Evolutionary conservation across 2,797 vertebrate species (phyloP).

Genomic region (Esox masquinongy): DNA sequence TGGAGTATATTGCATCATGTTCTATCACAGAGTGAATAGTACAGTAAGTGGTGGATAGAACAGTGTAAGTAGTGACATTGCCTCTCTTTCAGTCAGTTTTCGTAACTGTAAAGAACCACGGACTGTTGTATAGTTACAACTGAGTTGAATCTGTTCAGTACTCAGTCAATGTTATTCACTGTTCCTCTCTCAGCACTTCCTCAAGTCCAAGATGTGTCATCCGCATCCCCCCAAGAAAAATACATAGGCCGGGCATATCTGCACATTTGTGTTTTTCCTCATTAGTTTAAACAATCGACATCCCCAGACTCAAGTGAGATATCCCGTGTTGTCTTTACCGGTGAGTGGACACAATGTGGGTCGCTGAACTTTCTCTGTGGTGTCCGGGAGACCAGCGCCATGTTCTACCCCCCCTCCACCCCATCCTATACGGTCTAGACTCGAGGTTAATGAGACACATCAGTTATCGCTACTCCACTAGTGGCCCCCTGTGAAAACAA

Average conservation of each 20-base stretch:
- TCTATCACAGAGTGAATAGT: background rate
- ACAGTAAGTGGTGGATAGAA: background rate
- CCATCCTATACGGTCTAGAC: slow-evolving; percentile 42
- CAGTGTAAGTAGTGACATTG: background rate
- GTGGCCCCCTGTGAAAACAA: slow-evolving; percentile 66
- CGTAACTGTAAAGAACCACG: background rate
- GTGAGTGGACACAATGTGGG: slow-evolving; percentile 64
- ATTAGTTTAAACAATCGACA: slow-evolving; percentile 45
- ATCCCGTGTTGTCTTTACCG: slow-evolving; percentile 49
- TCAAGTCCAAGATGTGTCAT: slow-evolving; percentile 28
- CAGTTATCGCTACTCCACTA: slow-evolving; percentile 68
- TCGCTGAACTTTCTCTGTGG: slow-evolving; percentile 67
- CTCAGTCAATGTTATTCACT: slow-evolving; percentile 7
- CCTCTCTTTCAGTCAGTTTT: slow-evolving; percentile 11
- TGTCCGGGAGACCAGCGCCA: slow-evolving; percentile 43
- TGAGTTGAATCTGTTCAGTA: background rate
- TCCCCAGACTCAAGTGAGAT: slow-evolving; percentile 51
- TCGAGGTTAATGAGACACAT: slow-evolving; percentile 68
- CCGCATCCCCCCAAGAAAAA: slow-evolving; percentile 13
- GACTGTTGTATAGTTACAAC: slow-evolving; percentile 3
- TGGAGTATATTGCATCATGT: slow-evolving; percentile 23
- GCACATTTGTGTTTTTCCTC: slow-evolving; percentile 47
- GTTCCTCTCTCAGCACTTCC: slow-evolving; percentile 18
- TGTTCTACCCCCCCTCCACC: slow-evolving; percentile 30
- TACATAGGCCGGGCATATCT: slow-evolving; percentile 35